Percentiles rank a stretch among this genome's conserved stretches.
These are phyloP conservation scores for Gastrophysa polygoni DNA, from an alignment of 2,888 invertebrate genomes.

Conservation along the genomic window DNA sequence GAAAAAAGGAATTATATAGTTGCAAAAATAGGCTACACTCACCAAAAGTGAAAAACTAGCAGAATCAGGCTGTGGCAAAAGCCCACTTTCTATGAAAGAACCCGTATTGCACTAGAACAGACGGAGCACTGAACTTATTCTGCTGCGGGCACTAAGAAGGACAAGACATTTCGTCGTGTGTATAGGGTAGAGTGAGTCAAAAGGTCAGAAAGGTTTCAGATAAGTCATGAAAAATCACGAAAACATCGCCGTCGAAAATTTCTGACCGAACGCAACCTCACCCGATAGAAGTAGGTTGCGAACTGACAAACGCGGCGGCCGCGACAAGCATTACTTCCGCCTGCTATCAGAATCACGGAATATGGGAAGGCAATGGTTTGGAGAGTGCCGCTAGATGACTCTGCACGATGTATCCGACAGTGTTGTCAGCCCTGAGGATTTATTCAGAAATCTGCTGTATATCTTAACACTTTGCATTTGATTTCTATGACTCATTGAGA, in stretches of 20 bases:
- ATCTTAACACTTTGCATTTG: too few species aligned
- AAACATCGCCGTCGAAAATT: constrained; percentile 49
- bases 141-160: constrained; percentile 7
- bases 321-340: constrained; percentile 7
- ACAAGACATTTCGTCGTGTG: background rate
- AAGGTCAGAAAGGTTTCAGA: constrained; percentile 3
- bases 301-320: constrained; percentile 40
- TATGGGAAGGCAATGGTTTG: too few species aligned
- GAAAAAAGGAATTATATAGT: too few species aligned
- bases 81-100: background rate
- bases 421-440: too few species aligned
- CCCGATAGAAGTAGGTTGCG: constrained; percentile 52
- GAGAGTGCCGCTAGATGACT: too few species aligned
- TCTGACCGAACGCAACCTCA: constrained; percentile 49
- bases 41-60: too few species aligned
- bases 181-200: background rate
- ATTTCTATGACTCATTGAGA: too few species aligned
- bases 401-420: too few species aligned
- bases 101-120: constrained; percentile 18
- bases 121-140: background rate
- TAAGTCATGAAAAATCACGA: constrained; percentile 42
- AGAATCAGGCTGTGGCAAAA: background rate
- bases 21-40: too few species aligned
- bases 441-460: too few species aligned
- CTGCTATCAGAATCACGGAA: constrained; percentile 34